These are phyloP conservation scores for Andrena cerasifolii DNA, from an alignment of 1,140 invertebrate genomes.

Conservation along the genomic window DNA sequence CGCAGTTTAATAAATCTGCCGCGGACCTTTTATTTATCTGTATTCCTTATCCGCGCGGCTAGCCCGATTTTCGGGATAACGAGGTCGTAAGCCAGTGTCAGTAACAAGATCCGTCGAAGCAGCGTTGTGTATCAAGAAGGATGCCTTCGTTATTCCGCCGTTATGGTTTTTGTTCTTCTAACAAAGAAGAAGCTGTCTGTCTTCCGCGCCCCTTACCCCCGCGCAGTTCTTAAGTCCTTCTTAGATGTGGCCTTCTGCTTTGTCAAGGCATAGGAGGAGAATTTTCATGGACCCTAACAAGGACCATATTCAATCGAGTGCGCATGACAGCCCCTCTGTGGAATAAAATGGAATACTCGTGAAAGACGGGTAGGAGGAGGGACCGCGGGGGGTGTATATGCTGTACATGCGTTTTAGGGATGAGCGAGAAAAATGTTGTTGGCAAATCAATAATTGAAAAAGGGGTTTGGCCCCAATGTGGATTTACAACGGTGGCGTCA, in stretches of 20 bases:
- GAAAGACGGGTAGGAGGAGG: no score
- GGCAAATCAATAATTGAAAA: background rate
- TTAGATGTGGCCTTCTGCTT: background rate
- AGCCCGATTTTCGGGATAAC: slow-evolving; percentile 62
- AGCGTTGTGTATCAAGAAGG: slow-evolving; percentile 49
- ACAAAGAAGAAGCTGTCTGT: slow-evolving; percentile 34
- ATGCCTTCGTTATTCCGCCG: slow-evolving; percentile 59
- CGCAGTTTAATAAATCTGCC: slow-evolving; percentile 53
- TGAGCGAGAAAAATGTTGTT: background rate
- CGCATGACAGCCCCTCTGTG: background rate
- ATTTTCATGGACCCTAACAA: background rate
- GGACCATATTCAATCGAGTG: background rate
- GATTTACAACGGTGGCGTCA: background rate
- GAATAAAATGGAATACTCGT: background rate
- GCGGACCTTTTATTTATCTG: slow-evolving; percentile 9
- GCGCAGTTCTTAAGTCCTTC: background rate
- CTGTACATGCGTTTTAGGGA: background rate
- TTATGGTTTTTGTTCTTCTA: slow-evolving; percentile 39
- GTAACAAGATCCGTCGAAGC: slow-evolving; percentile 60
- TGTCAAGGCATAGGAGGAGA: background rate
- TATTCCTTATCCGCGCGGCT: slow-evolving; percentile 3
- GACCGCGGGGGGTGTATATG: no score
- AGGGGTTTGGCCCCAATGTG: background rate
- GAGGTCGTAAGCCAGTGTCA: slow-evolving; percentile 49
- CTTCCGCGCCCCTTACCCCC: no score